Conservation (phyloP, 2,797 vertebrate species). For the Urophycis tenuis region DNA sequence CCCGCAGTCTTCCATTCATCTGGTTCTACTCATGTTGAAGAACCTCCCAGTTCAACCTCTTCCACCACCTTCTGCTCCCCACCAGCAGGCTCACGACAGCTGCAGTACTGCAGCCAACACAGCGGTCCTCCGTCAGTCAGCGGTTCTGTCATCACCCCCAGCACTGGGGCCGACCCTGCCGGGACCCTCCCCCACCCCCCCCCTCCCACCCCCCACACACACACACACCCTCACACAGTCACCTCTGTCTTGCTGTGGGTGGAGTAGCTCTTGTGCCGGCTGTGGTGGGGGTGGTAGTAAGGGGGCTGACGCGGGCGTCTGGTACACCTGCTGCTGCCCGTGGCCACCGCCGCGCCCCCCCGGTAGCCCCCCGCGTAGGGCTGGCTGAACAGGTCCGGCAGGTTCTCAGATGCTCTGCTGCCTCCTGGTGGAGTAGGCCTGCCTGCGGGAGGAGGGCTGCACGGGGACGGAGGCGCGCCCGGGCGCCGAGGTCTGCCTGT, state of each 20-base stretch:
- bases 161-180: no score
- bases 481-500: constrained; percentile 66
- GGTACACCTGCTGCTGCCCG: constrained; percentile 37
- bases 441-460: constrained; percentile 62
- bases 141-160: neutral
- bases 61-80: neutral
- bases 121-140: neutral
- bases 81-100: neutral
- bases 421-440: constrained; percentile 62
- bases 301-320: constrained; percentile 50
- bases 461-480: constrained; percentile 52
- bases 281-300: constrained; percentile 57
- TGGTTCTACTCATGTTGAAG: no score
- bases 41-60: neutral
- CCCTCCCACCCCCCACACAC: no score
- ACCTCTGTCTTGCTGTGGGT: constrained; percentile 94
- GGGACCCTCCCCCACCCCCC: neutral
- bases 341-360: constrained; percentile 21
- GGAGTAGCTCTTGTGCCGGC: constrained; percentile 76
- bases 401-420: constrained; percentile 80
- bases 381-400: constrained; percentile 71
- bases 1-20: no score
- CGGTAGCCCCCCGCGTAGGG: constrained; percentile 52
- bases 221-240: constrained; percentile 82
- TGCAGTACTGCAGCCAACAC: neutral